Percentiles rank a stretch among this genome's conserved stretches.
Evolutionary conservation across 2,888 invertebrate species (phyloP).

Genomic region (Drosophila pegasa): DNA sequence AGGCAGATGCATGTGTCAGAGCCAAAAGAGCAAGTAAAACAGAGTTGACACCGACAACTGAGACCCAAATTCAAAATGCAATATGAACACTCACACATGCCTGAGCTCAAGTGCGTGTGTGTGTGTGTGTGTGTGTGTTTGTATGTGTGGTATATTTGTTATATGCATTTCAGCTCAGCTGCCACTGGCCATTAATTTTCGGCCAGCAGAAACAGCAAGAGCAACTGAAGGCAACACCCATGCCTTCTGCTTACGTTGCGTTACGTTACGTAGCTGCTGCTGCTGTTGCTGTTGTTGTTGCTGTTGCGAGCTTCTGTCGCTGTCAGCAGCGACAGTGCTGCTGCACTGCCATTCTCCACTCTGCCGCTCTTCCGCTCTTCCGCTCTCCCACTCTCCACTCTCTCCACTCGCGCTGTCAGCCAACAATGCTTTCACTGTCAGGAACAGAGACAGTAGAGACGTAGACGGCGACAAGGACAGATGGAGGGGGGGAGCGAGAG

Average conservation of each 20-base stretch:
- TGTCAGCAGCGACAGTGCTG: slow-evolving; percentile 34
- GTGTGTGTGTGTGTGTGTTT: not conserved
- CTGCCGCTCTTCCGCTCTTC: not conserved
- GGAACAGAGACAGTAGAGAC: slow-evolving; percentile 35
- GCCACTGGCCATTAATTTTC: slow-evolving; percentile 77
- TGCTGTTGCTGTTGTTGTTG: slow-evolving; percentile 50
- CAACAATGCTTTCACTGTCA: slow-evolving; percentile 81
- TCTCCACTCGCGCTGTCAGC: slow-evolving; percentile 65
- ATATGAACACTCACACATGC: slow-evolving; percentile 6
- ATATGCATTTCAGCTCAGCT: slow-evolving; percentile 64
- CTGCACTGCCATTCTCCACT: slow-evolving; percentile 19
- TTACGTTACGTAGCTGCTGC: slow-evolving; percentile 51
- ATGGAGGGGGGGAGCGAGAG: too few relatives aligned
- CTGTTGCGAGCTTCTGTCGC: slow-evolving; percentile 40
- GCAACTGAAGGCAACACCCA: slow-evolving; percentile 37
- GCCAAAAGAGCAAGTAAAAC: slow-evolving; percentile 37
- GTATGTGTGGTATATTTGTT: slow-evolving; percentile 36
- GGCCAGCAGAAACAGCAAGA: slow-evolving; percentile 61
- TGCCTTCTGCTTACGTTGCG: slow-evolving; percentile 41
- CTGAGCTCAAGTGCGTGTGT: not conserved
- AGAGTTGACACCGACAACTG: slow-evolving; percentile 50
- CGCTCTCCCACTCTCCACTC: slow-evolving; percentile 19
- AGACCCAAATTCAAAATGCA: slow-evolving; percentile 31
- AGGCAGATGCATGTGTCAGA: slow-evolving; percentile 33
- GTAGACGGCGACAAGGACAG: slow-evolving; percentile 9